Evolutionary conservation across 2,797 vertebrate genomes (phyloP).

Genomic region (Dendrocincla fuliginosa): DNA sequence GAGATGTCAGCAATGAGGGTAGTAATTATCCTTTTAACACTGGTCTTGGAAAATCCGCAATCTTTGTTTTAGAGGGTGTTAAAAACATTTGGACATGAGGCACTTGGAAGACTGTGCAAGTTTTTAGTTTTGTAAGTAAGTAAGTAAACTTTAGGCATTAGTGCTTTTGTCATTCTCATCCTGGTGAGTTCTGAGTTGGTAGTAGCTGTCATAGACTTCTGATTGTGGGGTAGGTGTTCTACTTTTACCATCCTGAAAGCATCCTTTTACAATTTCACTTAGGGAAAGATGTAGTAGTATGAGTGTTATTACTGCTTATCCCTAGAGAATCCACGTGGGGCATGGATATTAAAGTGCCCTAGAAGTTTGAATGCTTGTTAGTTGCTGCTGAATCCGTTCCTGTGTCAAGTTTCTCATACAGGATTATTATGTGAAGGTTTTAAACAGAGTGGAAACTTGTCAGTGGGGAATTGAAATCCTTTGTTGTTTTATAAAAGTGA

Average conservation of each 20-base stretch:
- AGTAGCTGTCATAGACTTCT: neutral
- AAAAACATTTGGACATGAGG: neutral
- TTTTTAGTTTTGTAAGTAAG: neutral
- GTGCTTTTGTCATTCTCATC: neutral
- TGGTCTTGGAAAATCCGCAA: neutral
- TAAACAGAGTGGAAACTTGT: accelerated
- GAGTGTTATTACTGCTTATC: neutral
- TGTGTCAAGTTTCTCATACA: neutral
- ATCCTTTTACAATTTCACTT: neutral
- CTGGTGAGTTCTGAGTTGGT: neutral
- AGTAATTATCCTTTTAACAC: neutral
- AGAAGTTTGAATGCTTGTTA: neutral
- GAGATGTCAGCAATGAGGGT: neutral
- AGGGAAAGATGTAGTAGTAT: neutral
- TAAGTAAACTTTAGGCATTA: neutral
- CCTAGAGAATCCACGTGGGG: neutral
- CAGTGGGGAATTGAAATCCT: neutral
- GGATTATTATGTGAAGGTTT: neutral
- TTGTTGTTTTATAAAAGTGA: neutral
- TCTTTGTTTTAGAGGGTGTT: neutral
- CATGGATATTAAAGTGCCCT: neutral
- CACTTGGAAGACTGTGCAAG: neutral
- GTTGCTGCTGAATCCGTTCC: neutral
- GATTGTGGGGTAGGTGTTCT: neutral
- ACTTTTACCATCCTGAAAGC: neutral